Evolutionary conservation across 37 sponge, comb jelly and placozoan genomes (phyloP).

Genomic region (Diacarnus erythraeanus): DNA sequence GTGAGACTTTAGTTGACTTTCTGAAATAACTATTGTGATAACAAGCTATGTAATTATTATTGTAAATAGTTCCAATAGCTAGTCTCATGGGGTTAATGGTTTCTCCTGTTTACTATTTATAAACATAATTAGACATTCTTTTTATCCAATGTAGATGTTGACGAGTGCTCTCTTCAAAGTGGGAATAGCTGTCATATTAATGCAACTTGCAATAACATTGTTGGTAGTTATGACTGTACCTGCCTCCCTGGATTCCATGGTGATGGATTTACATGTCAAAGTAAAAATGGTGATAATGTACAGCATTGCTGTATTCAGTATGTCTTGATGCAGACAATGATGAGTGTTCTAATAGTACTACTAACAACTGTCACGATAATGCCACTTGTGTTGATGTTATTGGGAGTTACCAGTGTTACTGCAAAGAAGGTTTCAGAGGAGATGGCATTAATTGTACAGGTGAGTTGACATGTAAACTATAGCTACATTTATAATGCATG

Average conservation of each 20-base stretch:
- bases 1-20: too few species aligned
- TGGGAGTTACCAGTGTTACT: constrained; percentile 60
- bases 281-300: constrained; percentile 1
- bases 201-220: constrained; percentile 33
- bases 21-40: too few species aligned
- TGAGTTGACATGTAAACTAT: too few species aligned
- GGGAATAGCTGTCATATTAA: not conserved
- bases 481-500: not conserved
- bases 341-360: constrained; percentile 38
- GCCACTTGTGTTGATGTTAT: constrained; percentile 44
- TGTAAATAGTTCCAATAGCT: too few species aligned
- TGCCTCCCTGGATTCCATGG: constrained; percentile 50
- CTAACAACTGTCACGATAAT: constrained; percentile 23
- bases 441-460: constrained; percentile 21
- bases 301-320: not conserved
- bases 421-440: constrained; percentile 23
- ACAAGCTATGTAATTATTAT: too few species aligned
- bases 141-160: constrained; percentile 25
- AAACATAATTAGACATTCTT: too few species aligned
- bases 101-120: too few species aligned
- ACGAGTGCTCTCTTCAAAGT: constrained; percentile 40
- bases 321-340: constrained; percentile 44
- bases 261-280: constrained; percentile 12
- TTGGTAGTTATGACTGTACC: constrained; percentile 41
- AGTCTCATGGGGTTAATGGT: too few species aligned